Percentiles rank a stretch among this genome's conserved stretches.
Conservation (phyloP, 1,140 invertebrate species). For the Acarapis woodi region DNA sequence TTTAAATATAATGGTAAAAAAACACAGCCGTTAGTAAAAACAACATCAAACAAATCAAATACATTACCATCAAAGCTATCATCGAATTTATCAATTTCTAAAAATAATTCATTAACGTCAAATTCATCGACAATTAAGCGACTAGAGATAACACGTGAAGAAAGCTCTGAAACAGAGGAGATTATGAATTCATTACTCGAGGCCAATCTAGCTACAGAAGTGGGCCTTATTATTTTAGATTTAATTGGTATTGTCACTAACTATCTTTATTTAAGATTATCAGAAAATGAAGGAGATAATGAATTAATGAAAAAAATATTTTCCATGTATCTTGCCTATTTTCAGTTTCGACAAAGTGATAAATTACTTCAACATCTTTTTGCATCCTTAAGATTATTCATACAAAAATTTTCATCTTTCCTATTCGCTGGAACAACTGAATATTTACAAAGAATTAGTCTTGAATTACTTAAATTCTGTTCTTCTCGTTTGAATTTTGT, state of each 20-base stretch:
- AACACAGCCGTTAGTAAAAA: conserved; percentile 24
- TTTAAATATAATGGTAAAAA: conserved; percentile 60
- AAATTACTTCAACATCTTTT: conserved; percentile 61
- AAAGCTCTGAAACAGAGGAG: conserved; percentile 6
- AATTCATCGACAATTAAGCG: background rate
- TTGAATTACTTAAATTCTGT: conserved; percentile 44
- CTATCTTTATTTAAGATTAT: conserved; percentile 34
- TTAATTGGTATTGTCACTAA: conserved; percentile 51
- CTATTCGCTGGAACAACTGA: conserved; percentile 42
- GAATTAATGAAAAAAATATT: conserved; percentile 41
- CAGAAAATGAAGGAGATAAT: conserved; percentile 37
- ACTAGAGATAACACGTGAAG: too few species aligned
- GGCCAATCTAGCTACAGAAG: conserved; percentile 63
- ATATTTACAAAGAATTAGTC: conserved; percentile 53
- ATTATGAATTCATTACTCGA: conserved; percentile 35
- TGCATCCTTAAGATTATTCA: conserved; percentile 55
- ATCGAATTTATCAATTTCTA: background rate
- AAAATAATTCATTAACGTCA: background rate
- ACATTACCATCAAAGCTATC: conserved; percentile 37
- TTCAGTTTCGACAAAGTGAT: conserved; percentile 67
- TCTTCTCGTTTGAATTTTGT: conserved; percentile 44
- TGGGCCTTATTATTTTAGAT: conserved; percentile 56
- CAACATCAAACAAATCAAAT: conserved; percentile 24
- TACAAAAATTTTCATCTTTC: conserved; percentile 56
- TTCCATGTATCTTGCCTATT: conserved; percentile 48